Percentiles rank a stretch among this genome's conserved stretches.
Conservation (phyloP, 1,140 invertebrate species). For the Danaus plexippus region DNA sequence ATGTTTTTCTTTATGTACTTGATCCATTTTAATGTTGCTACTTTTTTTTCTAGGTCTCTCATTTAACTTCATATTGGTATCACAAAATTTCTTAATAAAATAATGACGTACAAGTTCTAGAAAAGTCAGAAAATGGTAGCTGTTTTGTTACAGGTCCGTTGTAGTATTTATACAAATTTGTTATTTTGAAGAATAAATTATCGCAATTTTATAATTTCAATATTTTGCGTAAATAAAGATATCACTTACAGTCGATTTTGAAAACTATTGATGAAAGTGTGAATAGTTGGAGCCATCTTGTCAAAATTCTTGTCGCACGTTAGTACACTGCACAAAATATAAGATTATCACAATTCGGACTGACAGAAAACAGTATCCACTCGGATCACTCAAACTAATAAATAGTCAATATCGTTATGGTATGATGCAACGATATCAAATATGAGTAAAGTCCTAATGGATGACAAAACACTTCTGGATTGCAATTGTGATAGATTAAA, state of each 20-base stretch:
- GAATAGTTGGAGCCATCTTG: conserved; percentile 55
- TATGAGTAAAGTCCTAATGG: conserved; percentile 1
- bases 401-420: neutral
- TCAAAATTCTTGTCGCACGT: conserved; percentile 3
- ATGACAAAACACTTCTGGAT: neutral
- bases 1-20: no score
- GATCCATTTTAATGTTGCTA: no score
- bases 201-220: no score
- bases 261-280: conserved; percentile 61
- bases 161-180: no score
- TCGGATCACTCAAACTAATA: neutral
- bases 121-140: neutral
- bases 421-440: conserved; percentile 1
- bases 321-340: no score
- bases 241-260: conserved; percentile 63
- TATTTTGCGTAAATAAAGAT: no score
- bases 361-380: conserved; percentile 1
- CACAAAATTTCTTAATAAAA: conserved; percentile 1
- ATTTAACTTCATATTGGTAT: neutral
- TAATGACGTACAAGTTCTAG: conserved; percentile 12
- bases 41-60: no score
- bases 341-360: neutral
- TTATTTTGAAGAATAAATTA: no score
- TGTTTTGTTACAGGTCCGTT: no score
- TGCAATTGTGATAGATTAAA: conserved; percentile 2